Evolutionary conservation across 2,113 vertebrate genomes (phyloP).

Genomic region (Leiothrix lutea): DNA sequence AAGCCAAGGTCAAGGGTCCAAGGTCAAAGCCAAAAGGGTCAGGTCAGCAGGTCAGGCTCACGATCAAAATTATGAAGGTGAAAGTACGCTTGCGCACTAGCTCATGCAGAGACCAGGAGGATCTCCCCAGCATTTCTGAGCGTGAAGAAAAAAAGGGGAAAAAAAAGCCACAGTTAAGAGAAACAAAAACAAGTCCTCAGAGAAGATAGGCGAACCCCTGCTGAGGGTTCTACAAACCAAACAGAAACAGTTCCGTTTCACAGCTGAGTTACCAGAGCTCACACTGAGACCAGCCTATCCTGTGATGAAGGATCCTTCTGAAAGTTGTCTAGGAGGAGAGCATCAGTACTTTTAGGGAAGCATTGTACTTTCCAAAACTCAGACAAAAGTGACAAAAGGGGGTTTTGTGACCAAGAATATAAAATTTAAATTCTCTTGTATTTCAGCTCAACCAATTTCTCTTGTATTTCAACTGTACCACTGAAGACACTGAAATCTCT

Average conservation of each 20-base stretch:
- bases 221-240: neutral
- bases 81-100: neutral
- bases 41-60: neutral
- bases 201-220: neutral
- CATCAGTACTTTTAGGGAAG: neutral
- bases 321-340: neutral
- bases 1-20: no score
- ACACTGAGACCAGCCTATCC: neutral
- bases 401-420: neutral
- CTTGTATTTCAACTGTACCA: neutral
- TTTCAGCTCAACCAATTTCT: neutral
- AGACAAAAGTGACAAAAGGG: neutral
- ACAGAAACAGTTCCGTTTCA: neutral
- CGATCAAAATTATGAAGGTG: neutral
- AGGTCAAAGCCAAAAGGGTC: neutral
- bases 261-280: neutral
- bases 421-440: neutral
- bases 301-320: neutral
- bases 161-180: accelerated
- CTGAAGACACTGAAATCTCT: neutral
- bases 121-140: no score
- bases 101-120: accelerated
- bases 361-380: neutral
- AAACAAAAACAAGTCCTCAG: neutral
- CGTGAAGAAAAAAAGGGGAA: no score